Evolutionary conservation across 1,140 invertebrate genomes (phyloP), one percentile per base, ranked within the genome.

Genomic region (Neodiprion pinetum): DNA sequence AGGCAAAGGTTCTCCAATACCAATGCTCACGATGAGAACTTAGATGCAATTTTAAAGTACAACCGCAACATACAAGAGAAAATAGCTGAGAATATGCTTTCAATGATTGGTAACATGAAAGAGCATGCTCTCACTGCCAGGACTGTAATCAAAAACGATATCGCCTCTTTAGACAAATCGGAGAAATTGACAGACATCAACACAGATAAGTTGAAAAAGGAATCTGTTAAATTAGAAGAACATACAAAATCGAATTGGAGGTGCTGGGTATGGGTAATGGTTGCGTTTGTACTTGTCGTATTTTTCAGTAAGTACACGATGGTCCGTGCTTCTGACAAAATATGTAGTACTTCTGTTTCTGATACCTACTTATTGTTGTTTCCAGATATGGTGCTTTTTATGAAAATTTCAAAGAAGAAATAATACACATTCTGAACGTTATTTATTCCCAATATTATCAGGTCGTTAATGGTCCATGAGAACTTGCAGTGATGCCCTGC

Each of bases 221-320:
- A 98, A 88, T 94, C 95, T 10, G 91, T 94, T 9, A 93, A 94
- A 82, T 87, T 99, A 40, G 92, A 94, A 81, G 94, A 95, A 76
- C 96, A 97, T 85, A 97, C 95, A 23, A 92, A 92, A 77, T 93
- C 94, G 75, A 94, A 94, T 0, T 98, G 96, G 91, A 96, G 96
- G 83, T 98, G 96, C 88, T 98, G 96, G 96, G 92, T 98, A 74
- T 97, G 96, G 96, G 83, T 97, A 9, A 95, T 97, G 93, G 88
- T 98, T 68, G 90, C 92, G 17, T 89, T 96, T 75, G 96, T 98
- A 40, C 90, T 96, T 80, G 88, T 93, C 70, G 93, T 95, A 76
- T 98, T 98, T 89, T 93, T 98, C 74, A 95, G 95, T 96, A 89
- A 92, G 93, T 90, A 78, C 73, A 23, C 65, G 9, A 72, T 79